These are phyloP conservation scores for Syndactyla subalaris DNA, from an alignment of 2,797 vertebrate species.

Conservation along the genomic window DNA sequence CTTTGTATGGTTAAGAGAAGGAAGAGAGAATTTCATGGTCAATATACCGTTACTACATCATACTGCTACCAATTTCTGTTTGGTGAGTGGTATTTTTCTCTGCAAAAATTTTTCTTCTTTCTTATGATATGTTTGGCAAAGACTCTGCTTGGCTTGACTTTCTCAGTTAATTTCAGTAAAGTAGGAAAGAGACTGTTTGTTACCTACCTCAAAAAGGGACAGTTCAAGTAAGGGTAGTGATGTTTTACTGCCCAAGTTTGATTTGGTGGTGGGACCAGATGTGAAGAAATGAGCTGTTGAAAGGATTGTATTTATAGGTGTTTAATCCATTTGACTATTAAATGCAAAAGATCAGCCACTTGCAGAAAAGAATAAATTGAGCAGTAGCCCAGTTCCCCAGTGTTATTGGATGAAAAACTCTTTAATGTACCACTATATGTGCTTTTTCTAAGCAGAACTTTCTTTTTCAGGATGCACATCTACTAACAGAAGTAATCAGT, in stretches of 20 bases:
- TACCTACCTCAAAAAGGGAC: background rate
- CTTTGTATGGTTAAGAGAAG: background rate
- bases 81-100: background rate
- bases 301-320: background rate
- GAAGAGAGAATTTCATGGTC: background rate
- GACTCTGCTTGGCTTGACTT: background rate
- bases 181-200: background rate
- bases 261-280: background rate
- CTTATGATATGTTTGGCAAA: background rate
- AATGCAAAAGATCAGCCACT: background rate
- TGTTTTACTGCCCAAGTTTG: background rate
- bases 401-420: rapidly evolving
- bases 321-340: background rate
- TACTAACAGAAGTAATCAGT: background rate
- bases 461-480: background rate
- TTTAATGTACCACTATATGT: background rate
- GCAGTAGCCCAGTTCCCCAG: background rate
- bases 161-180: background rate
- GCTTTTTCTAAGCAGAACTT: background rate
- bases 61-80: background rate
- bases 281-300: background rate
- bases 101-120: background rate
- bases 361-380: background rate
- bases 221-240: background rate
- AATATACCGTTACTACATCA: background rate